Conservation (phyloP, 2,797 vertebrate species). For the Rhincodon typus region DNA sequence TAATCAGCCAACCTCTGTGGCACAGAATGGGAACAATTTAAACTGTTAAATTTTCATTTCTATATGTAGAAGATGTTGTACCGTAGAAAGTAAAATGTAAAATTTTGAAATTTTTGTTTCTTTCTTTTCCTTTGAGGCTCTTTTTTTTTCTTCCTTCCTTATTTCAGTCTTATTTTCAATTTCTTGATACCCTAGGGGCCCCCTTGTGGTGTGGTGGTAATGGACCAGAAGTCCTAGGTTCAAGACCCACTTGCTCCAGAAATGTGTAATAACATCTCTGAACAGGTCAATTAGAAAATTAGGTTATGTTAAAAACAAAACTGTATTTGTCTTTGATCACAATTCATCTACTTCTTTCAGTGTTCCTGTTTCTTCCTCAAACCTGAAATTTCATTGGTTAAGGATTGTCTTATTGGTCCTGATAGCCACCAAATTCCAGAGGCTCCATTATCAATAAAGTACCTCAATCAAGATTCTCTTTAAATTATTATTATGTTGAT, state of each 20-base stretch:
- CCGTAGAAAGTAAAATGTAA: too few species aligned
- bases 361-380: neutral
- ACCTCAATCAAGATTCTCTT: neutral
- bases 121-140: neutral
- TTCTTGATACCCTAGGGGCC: neutral
- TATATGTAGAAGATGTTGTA: too few species aligned
- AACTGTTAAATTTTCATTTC: too few species aligned
- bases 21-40: too few species aligned
- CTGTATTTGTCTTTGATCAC: neutral
- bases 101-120: neutral
- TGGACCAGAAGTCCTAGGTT: too few species aligned
- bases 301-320: too few species aligned
- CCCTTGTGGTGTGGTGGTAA: too few species aligned
- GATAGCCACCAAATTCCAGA: neutral
- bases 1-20: too few species aligned
- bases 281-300: too few species aligned
- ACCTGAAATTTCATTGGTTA: neutral
- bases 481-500: neutral
- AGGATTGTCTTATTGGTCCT: neutral
- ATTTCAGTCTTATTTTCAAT: neutral
- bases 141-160: neutral
- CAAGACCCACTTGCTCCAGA: too few species aligned
- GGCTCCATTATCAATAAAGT: neutral
- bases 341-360: neutral
- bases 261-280: too few species aligned